These are phyloP conservation scores for Thecocarcelia acutangulata DNA, from an alignment of 2,888 invertebrate genomes.

Conservation along the genomic window DNA sequence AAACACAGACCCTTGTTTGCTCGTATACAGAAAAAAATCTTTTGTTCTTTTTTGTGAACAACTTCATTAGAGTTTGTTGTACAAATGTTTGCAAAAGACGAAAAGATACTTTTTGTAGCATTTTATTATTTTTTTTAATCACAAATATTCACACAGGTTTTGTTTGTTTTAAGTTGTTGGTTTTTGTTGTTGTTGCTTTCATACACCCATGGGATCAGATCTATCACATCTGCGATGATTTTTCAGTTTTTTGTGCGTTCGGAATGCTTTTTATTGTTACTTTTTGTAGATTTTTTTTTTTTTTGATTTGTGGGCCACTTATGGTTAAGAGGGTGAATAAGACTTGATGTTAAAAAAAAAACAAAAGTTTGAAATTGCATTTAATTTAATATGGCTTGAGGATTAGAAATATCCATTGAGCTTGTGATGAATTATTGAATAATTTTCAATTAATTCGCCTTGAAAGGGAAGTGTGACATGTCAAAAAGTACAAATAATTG, in stretches of 20 bases:
- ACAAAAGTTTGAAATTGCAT: slow-evolving; percentile 42
- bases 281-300: slow-evolving; percentile 15
- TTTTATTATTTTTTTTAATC: slow-evolving; percentile 5
- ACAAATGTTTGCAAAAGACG: slow-evolving; percentile 33
- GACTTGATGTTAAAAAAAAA: slow-evolving; percentile 1
- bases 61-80: slow-evolving; percentile 62
- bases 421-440: slow-evolving; percentile 60
- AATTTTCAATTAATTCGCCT: slow-evolving; percentile 63
- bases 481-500: background rate
- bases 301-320: slow-evolving; percentile 49
- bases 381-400: slow-evolving; percentile 46
- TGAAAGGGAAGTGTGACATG: slow-evolving; percentile 24
- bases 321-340: slow-evolving; percentile 32
- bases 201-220: slow-evolving; percentile 59
- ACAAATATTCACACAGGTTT: slow-evolving; percentile 63
- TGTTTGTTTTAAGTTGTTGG: slow-evolving; percentile 27
- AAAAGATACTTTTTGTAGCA: slow-evolving; percentile 11
- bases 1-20: slow-evolving; percentile 15
- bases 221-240: slow-evolving; percentile 60
- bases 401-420: slow-evolving; percentile 44
- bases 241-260: slow-evolving; percentile 13
- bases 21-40: slow-evolving; percentile 2
- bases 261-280: background rate
- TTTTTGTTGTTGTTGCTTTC: slow-evolving; percentile 14
- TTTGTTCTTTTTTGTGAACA: slow-evolving; percentile 61